Evolutionary conservation across 2,888 invertebrate species (phyloP).

Genomic region (Aphidoletes aphidimyza): DNA sequence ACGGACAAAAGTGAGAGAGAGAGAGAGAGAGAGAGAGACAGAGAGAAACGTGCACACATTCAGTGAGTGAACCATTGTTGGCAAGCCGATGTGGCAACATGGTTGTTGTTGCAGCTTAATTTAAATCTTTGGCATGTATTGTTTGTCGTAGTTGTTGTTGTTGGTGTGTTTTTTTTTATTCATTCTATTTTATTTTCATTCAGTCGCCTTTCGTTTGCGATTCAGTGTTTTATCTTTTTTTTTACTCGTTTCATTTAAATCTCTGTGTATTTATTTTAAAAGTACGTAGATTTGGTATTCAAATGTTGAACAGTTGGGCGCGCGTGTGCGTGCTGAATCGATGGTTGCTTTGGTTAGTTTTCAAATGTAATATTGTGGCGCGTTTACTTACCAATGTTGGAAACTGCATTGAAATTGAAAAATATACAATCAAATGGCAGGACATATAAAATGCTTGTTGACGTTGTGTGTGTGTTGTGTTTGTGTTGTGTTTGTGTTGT

Average conservation of each 20-base stretch:
- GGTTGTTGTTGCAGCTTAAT: conserved; percentile 54
- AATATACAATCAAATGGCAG: neutral
- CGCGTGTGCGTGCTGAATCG: conserved; percentile 16
- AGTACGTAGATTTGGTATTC: too few relatives aligned
- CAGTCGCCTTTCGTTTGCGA: neutral
- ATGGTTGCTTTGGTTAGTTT: conserved; percentile 52
- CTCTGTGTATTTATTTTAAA: conserved; percentile 42
- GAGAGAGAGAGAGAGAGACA: neutral
- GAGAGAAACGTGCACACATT: neutral
- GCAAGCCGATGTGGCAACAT: conserved; percentile 54
- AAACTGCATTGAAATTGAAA: conserved; percentile 8
- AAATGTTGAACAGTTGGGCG: neutral
- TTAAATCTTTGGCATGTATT: conserved; percentile 54
- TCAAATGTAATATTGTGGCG: conserved; percentile 53
- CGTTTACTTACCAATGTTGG: conserved; percentile 40
- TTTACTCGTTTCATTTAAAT: conserved; percentile 33
- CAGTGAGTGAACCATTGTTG: conserved; percentile 34
- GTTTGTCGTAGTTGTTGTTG: conserved; percentile 27
- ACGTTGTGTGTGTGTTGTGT: neutral
- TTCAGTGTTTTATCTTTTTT: neutral
- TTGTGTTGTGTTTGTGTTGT: neutral
- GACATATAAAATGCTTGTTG: conserved; percentile 18
- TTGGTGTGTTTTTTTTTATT: too few relatives aligned
- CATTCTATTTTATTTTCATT: conserved; percentile 25
- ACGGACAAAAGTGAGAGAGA: neutral